phyloP scores from a whole-genome alignment of 2,888 invertebrate genomes.

The Nasonovia ribisnigri region DNA sequence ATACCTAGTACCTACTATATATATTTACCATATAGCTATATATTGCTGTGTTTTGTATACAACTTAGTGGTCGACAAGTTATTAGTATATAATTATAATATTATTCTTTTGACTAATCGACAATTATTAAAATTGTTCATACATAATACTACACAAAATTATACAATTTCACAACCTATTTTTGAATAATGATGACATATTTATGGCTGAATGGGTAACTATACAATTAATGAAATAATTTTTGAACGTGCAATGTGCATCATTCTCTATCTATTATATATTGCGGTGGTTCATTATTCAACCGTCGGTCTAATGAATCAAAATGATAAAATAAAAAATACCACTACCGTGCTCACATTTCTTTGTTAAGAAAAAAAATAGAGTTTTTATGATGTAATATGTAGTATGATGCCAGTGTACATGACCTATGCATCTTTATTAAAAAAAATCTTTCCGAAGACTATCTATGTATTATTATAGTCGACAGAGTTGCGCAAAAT shows the following conservation, averaged over 20 bases:
- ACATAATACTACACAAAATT: not conserved
- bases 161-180: not conserved
- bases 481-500: not conserved
- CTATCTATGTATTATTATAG: not conserved
- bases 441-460: not conserved
- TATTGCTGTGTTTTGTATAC: not conserved
- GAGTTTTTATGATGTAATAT: conserved; percentile 1
- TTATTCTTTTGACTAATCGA: not conserved
- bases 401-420: not conserved
- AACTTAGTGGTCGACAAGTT: not conserved
- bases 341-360: not conserved
- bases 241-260: not conserved
- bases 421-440: conserved; percentile 11
- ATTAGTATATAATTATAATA: not conserved
- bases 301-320: not conserved
- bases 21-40: not conserved
- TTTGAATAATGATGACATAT: not conserved
- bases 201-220: not conserved
- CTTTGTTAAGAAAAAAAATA: not conserved
- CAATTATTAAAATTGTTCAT: not conserved
- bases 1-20: no score
- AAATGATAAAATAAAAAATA: not conserved
- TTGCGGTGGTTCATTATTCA: not conserved
- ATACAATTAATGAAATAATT: not conserved
- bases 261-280: not conserved